Percentiles rank a stretch among this genome's conserved stretches.
Evolutionary conservation across 37 sponge, comb jelly and placozoan species (phyloP).

Genomic region (Halisarca cf. caerulea): DNA sequence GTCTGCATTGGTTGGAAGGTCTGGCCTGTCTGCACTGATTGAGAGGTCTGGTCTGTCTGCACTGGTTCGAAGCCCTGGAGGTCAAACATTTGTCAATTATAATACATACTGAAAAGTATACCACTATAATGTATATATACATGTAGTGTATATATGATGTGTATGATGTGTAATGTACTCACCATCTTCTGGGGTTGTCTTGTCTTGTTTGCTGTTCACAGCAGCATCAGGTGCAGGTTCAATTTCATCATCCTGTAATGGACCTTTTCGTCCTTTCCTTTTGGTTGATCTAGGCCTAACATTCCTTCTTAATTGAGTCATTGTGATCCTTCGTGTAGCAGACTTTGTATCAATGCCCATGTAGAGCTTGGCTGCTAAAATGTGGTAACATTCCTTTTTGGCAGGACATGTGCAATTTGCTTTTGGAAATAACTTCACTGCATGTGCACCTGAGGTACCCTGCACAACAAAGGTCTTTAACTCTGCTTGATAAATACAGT

Average conservation of each 20-base stretch:
- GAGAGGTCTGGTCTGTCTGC: too few species aligned
- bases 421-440: slow-evolving; percentile 2
- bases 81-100: too few species aligned
- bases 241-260: background rate
- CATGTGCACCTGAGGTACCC: too few species aligned
- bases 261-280: slow-evolving; percentile 14
- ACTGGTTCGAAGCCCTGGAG: too few species aligned
- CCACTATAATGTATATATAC: too few species aligned
- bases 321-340: background rate
- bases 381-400: slow-evolving; percentile 6
- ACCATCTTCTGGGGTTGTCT: background rate
- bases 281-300: slow-evolving; percentile 10
- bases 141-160: background rate
- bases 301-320: slow-evolving; percentile 5
- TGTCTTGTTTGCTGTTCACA: background rate
- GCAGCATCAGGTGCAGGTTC: slow-evolving; percentile 18
- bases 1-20: too few species aligned
- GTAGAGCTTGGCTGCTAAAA: slow-evolving; percentile 14
- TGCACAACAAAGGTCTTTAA: too few species aligned
- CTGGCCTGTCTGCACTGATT: too few species aligned
- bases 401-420: slow-evolving; percentile 13
- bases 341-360: background rate
- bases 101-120: too few species aligned
- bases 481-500: too few species aligned
- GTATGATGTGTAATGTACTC: background rate